Base-by-base conservation (phyloP, 2,113 vertebrate genomes). In the Cnemophilus loriae region DNA sequence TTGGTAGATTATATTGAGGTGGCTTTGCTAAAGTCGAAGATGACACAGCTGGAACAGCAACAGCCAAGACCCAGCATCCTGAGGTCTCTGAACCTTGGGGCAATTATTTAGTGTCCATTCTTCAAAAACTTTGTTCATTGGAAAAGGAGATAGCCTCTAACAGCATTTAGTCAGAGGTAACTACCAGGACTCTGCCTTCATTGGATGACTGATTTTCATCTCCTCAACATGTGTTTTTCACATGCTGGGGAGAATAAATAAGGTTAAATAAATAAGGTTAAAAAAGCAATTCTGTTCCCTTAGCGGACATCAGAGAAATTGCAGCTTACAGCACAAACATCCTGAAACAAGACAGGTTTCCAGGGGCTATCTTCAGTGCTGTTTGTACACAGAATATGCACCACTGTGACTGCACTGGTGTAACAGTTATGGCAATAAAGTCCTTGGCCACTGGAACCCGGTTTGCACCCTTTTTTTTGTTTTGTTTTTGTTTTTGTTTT, bases 21-120 rank as follows among this genome's bases (percentile, higher is more conserved):
- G 47, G 37, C 10, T 94, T 83, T 93, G 35, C 52, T 52, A 59
- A 77, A 94, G 68, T 39, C 86, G 59, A 52, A 86, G 55, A 12
- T 59, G 64, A 52, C 79, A 59, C 26, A 80, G 30, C 47, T 88
- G 59, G 46, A 86, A 61, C 18, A 65, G 30, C 61, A 90, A 69
- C 7, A 73, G 65, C 39, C 0, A 5, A 80, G 61, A 85, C 20
- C 17, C 2, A 3, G 46, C 0, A 0, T 59, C 42, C 47, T 70
- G 42, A 70, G 30, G 33, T 61, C 16, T 74, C 76, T 50, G 33
- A 75, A 70, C 13, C 17, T 70, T 5, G 1, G 17, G 33, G 22
- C 13, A 79, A 89, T 68, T 52, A 70, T 74, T 81, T 44, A 55
- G 7, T 6, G 6, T 41, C 42, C 0, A 0, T 86, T 80, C 42